These are phyloP conservation scores for Mobula birostris DNA, from an alignment of 2,113 vertebrate species.

Conservation along the genomic window DNA sequence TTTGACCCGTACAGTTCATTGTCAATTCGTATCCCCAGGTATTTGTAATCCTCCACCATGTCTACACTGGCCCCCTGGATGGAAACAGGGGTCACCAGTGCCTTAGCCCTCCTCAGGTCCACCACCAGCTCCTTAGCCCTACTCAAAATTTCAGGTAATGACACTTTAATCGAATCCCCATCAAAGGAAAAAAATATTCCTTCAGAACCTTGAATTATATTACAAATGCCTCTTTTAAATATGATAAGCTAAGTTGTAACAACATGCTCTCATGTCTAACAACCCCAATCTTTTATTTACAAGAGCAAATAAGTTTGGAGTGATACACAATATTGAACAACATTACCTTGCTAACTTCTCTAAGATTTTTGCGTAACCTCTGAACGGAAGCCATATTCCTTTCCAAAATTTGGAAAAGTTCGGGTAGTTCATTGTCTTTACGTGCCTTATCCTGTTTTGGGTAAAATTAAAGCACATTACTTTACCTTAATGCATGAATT, in stretches of 20 bases:
- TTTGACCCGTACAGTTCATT: too few relatives aligned
- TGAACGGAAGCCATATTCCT: conserved; percentile 58
- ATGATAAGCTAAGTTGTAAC: background rate
- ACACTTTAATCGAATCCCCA: background rate
- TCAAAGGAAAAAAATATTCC: background rate
- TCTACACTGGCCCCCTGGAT: too few relatives aligned
- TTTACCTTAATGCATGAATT: background rate
- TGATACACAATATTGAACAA: background rate
- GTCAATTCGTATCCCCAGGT: too few relatives aligned
- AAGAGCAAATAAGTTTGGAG: background rate
- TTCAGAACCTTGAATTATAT: background rate
- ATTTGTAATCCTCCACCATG: too few relatives aligned
- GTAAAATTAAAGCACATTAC: background rate
- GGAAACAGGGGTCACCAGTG: too few relatives aligned
- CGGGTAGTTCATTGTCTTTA: conserved; percentile 63
- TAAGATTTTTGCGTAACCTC: conserved; percentile 54
- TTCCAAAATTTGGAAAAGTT: conserved; percentile 63
- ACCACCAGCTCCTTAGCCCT: too few relatives aligned
- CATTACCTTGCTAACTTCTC: conserved; percentile 58
- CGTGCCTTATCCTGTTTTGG: conserved; percentile 59
- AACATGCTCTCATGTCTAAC: background rate
- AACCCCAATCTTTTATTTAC: background rate
- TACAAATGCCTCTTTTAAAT: background rate
- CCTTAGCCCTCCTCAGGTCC: too few relatives aligned
- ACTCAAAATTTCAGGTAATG: background rate